phyloP scores from a whole-genome alignment of 2,888 invertebrate genomes.

The Nysson spinosus region DNA sequence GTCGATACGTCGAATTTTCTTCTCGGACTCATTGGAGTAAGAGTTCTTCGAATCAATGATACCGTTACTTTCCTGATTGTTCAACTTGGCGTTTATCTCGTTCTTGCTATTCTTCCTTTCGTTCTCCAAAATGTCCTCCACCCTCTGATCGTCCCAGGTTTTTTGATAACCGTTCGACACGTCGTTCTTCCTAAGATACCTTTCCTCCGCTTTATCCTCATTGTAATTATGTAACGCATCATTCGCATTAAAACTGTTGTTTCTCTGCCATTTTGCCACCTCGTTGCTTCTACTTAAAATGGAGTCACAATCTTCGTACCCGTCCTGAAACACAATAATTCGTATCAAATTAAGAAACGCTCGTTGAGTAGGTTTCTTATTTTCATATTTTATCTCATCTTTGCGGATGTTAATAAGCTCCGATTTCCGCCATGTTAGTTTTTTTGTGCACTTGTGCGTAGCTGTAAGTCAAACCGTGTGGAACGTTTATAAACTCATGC shows the following conservation, averaged over 20 bases:
- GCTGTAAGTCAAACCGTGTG: neutral
- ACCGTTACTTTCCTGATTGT: slow-evolving; percentile 58
- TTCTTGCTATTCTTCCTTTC: slow-evolving; percentile 67
- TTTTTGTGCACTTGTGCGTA: neutral
- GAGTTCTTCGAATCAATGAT: slow-evolving; percentile 44
- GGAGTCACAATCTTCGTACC: slow-evolving; percentile 43
- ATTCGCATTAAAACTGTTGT: slow-evolving; percentile 41
- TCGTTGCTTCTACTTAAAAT: slow-evolving; percentile 41
- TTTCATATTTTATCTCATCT: neutral
- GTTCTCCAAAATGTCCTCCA: slow-evolving; percentile 58
- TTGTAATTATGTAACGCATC: neutral
- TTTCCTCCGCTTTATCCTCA: slow-evolving; percentile 18
- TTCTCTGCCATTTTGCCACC: slow-evolving; percentile 53
- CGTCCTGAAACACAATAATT: slow-evolving; percentile 65
- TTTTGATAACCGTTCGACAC: slow-evolving; percentile 26
- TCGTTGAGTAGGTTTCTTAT: neutral
- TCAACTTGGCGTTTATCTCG: slow-evolving; percentile 69
- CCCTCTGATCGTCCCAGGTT: slow-evolving; percentile 41
- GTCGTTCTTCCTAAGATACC: slow-evolving; percentile 30
- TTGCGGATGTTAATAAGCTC: slow-evolving; percentile 14
- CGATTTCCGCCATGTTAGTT: neutral
- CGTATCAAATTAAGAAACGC: neutral
- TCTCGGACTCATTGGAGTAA: slow-evolving; percentile 50
- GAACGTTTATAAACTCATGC: neutral
- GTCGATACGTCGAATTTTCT: slow-evolving; percentile 65